Base-by-base conservation (phyloP, 2,888 invertebrate species). In the Mycalesis mineus region DNA sequence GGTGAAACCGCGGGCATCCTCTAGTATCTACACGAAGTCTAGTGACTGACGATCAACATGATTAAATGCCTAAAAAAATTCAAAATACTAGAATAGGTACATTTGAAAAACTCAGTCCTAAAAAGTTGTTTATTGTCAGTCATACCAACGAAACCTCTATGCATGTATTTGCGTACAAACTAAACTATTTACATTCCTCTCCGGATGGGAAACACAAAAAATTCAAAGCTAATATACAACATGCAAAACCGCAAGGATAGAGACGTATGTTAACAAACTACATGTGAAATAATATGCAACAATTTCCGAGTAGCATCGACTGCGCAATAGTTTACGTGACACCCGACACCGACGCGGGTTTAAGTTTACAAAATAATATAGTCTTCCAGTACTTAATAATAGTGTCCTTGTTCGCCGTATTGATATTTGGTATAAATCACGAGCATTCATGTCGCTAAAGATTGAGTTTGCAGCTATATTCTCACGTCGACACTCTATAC, bases 231-330 rank as follows among this genome's bases (percentile, higher is more conserved):
- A 36, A 48, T 33, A 49, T 28, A 39, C 50, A 39, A 29, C 8
- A 29, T 40, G 50, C 22, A 31, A 40, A 52, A 51, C 40, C 40
- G 44, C 55, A 45, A 48, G 14, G 33, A 54, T 44, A 48, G 53
- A 42, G 42, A 41, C 22, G 41, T 48, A 28, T 48, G 51, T 56
- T 53, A 36, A 57, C 53, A 36, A 48, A 48, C 55, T 52, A 61
- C 33, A 33, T 57, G 42, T 53, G 52, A 53, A 60, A 57, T 49
- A 53, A 52, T 57, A 50, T 57, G 52, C 57, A 52, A 44, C 29
- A 14, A 48, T 47, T 57, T 57, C 57, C 47, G 7, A 57, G 57
- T 57, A 57, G 9, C 22, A 13, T 11, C 51, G 13, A 47, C 13
- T 53, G 47, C 57, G 57, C 57, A 57, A 57, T 52, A 53, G 7